phyloP scores from a whole-genome alignment of 2,888 invertebrate genomes.

The Kryphioiulus occultus region DNA sequence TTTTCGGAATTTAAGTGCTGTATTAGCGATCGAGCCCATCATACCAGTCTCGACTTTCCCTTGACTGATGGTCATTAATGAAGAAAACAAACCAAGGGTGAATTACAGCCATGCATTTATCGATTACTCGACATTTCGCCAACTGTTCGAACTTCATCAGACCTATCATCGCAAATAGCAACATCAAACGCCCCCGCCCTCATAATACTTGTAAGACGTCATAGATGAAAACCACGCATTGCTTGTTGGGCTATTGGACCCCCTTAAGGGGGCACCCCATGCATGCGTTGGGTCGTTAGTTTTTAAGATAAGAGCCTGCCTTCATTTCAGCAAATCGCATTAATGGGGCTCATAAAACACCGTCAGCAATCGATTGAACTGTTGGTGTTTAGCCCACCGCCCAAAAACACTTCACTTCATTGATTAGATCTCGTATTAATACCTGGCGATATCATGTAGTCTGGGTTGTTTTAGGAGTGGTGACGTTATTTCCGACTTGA shows the following conservation, averaged over 20 bases:
- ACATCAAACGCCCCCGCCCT: neutral
- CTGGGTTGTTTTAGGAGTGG: neutral
- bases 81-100: neutral
- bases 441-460: neutral
- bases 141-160: neutral
- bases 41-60: neutral
- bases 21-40: neutral
- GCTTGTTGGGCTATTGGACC: no score
- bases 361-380: neutral
- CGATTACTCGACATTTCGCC: neutral
- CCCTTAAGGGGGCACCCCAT: neutral
- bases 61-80: neutral
- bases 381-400: neutral
- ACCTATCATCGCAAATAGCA: neutral
- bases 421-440: constrained; percentile 5
- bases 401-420: neutral
- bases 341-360: constrained; percentile 5
- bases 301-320: neutral
- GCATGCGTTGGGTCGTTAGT: neutral
- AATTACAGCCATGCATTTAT: neutral
- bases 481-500: constrained; percentile 5
- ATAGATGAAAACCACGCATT: neutral
- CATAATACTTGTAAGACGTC: no score
- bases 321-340: constrained; percentile 5
- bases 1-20: neutral